Conservation (phyloP, 2,888 invertebrate genomes). For the Scaptomyza flava region DNA sequence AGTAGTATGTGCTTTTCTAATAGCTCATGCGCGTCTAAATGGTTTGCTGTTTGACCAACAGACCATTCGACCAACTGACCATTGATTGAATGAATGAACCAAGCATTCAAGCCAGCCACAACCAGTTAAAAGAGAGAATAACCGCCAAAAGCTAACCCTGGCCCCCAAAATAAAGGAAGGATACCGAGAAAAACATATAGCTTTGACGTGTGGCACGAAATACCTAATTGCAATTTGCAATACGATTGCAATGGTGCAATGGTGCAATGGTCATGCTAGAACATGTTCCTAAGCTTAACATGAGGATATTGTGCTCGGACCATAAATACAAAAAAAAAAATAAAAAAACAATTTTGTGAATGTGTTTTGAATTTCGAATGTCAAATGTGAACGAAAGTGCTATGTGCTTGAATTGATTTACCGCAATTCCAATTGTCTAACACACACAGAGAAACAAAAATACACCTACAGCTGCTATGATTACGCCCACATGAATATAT, state of each 20-base stretch:
- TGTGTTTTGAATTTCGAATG: neutral
- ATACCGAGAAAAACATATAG: neutral
- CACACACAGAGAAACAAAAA: slow-evolving; percentile 3
- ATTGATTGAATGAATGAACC: slow-evolving; percentile 26
- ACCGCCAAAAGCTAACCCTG: neutral
- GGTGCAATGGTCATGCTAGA: neutral
- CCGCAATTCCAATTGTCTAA: slow-evolving; percentile 34
- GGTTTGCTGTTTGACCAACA: slow-evolving; percentile 50
- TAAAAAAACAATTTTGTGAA: neutral
- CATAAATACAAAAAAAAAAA: neutral
- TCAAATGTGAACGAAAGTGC: slow-evolving; percentile 20
- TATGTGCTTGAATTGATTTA: slow-evolving; percentile 47
- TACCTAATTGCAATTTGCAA: slow-evolving; percentile 54
- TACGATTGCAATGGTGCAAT: slow-evolving; percentile 26
- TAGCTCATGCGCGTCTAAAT: slow-evolving; percentile 57
- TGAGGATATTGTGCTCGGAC: too few relatives aligned
- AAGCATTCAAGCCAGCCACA: slow-evolving; percentile 1
- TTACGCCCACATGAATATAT: slow-evolving; percentile 12
- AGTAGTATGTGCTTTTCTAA: slow-evolving; percentile 21
- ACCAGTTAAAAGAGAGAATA: neutral
- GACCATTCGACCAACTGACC: slow-evolving; percentile 7
- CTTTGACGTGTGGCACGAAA: slow-evolving; percentile 46
- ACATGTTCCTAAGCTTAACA: neutral
- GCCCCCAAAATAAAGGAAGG: neutral
- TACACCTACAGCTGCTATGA: neutral